phyloP scores from a whole-genome alignment of 2,113 vertebrate species.

The Grammomys dolichurus region DNA sequence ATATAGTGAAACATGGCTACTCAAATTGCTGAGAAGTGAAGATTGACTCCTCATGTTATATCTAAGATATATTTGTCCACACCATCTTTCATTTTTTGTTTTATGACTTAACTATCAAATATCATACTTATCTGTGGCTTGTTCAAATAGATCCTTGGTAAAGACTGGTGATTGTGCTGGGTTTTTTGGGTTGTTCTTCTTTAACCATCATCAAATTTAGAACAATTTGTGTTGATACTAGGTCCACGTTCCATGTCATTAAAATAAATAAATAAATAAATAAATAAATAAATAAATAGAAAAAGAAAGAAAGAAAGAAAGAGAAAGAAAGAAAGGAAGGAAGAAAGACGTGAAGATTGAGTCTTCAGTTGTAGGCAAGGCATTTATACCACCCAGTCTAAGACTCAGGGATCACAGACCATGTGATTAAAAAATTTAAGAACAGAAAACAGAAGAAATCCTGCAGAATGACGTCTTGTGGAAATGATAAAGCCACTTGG shows the following conservation, averaged over 20 bases:
- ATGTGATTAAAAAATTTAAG: background rate
- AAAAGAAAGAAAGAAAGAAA: too few relatives aligned
- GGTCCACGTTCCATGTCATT: background rate
- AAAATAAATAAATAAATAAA: background rate
- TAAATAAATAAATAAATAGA: background rate
- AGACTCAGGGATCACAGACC: too few relatives aligned
- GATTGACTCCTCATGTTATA: background rate
- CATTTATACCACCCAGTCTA: background rate
- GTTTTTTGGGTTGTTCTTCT: background rate
- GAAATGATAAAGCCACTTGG: background rate
- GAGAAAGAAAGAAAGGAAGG: too few relatives aligned
- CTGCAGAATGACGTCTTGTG: too few relatives aligned
- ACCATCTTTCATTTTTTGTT: background rate
- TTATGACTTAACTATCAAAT: too few relatives aligned
- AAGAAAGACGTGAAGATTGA: too few relatives aligned
- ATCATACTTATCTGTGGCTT: background rate
- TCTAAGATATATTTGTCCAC: background rate
- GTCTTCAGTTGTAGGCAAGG: background rate
- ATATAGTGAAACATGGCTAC: background rate
- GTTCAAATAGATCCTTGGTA: background rate
- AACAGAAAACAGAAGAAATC: background rate
- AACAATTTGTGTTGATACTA: background rate
- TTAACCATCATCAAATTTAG: background rate
- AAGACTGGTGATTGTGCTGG: background rate
- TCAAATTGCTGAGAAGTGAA: background rate